These are phyloP conservation scores for Oscheius sp. DNA, from an alignment of 2,888 invertebrate species.

Conservation along the genomic window DNA sequence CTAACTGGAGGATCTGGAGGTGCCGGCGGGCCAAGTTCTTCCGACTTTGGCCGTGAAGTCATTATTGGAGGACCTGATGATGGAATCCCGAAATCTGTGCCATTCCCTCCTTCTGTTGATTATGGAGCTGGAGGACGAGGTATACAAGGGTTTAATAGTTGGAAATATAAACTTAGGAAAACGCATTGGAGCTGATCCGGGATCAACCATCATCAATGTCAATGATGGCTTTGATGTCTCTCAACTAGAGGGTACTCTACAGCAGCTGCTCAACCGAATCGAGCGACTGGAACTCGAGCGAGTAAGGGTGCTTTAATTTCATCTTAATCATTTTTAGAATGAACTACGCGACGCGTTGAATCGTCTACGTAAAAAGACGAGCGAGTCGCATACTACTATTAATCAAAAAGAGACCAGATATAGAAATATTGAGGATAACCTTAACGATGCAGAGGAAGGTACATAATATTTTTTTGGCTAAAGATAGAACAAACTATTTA, in stretches of 20 bases:
- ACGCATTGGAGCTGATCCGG: constrained; percentile 30
- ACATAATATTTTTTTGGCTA: not conserved
- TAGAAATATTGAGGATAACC: constrained; percentile 67
- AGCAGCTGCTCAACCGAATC: constrained; percentile 61
- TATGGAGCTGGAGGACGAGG: constrained; percentile 35
- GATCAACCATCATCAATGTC: constrained; percentile 54
- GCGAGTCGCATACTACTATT: constrained; percentile 64
- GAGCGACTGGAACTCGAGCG: constrained; percentile 67
- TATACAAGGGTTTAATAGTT: not conserved
- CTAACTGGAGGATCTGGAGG: not conserved
- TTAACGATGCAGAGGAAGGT: constrained; percentile 67
- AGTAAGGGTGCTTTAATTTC: constrained; percentile 9
- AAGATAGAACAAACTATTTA: constrained; percentile 27
- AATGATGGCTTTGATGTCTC: constrained; percentile 58
- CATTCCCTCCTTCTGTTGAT: constrained; percentile 60
- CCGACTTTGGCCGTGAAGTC: constrained; percentile 49
- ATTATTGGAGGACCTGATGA: constrained; percentile 53
- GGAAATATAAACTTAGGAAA: constrained; percentile 12
- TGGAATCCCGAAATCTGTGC: constrained; percentile 57
- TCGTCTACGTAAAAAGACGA: constrained; percentile 67
- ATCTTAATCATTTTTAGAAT: constrained; percentile 45
- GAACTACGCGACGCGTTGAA: constrained; percentile 67
- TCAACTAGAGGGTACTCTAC: constrained; percentile 63
- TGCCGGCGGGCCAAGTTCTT: not conserved
- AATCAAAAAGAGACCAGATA: constrained; percentile 65